Percentiles rank a stretch among this genome's conserved stretches.
phyloP scores from a whole-genome alignment of 2,888 invertebrate genomes.

The Melolontha melolontha region DNA sequence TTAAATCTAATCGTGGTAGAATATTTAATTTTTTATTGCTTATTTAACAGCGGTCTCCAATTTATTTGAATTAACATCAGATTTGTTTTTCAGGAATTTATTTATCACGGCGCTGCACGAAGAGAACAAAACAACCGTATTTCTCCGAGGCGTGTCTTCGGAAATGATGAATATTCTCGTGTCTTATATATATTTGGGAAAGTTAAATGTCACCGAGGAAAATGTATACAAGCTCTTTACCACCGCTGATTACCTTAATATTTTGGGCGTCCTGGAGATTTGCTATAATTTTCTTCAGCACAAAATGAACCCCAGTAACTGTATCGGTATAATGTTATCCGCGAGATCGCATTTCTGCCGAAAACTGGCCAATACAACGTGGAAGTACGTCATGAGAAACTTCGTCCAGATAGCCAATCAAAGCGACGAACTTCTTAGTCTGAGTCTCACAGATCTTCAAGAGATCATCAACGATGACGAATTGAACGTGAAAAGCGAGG shows the following conservation, averaged over 20 bases:
- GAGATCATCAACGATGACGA: slow-evolving; percentile 85
- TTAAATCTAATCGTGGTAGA: no score
- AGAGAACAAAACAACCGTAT: slow-evolving; percentile 75
- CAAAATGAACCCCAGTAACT: slow-evolving; percentile 81
- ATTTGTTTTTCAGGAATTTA: slow-evolving; percentile 72
- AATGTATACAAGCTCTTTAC: slow-evolving; percentile 87
- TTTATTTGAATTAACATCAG: no score
- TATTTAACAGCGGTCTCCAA: no score
- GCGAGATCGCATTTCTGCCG: slow-evolving; percentile 78
- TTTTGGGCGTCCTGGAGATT: slow-evolving; percentile 82
- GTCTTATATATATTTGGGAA: slow-evolving; percentile 87
- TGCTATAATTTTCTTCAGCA: slow-evolving; percentile 82
- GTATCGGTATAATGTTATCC: slow-evolving; percentile 87
- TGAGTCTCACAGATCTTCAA: slow-evolving; percentile 79
- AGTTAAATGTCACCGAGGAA: slow-evolving; percentile 78
- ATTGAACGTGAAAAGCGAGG: slow-evolving; percentile 89
- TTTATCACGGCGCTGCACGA: slow-evolving; percentile 85
- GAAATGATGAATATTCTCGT: slow-evolving; percentile 83
- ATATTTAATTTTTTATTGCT: no score
- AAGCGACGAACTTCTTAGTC: slow-evolving; percentile 80
- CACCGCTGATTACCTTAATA: slow-evolving; percentile 89
- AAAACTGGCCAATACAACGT: slow-evolving; percentile 75
- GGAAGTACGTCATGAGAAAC: slow-evolving; percentile 72
- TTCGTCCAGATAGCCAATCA: slow-evolving; percentile 80
- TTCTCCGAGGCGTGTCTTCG: slow-evolving; percentile 81